Conservation (phyloP, 2,797 vertebrate genomes). For the Chromobotia macracanthus region DNA sequence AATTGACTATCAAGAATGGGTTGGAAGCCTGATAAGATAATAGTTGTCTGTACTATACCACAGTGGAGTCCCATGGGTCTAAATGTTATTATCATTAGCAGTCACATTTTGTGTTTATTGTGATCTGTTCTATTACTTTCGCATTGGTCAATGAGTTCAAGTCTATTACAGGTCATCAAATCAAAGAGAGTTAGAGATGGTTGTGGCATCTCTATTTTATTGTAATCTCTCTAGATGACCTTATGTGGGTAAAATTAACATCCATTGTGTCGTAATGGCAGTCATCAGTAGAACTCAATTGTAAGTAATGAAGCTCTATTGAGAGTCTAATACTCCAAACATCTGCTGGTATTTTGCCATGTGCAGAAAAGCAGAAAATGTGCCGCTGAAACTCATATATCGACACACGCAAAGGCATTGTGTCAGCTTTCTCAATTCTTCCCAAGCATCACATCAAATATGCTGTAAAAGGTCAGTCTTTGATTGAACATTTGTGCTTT, state of each 20-base stretch:
- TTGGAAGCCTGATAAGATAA: constrained; percentile 7
- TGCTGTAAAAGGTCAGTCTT: constrained; percentile 25
- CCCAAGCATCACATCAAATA: constrained; percentile 10
- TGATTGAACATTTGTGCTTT: constrained; percentile 31
- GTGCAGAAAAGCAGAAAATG: constrained; percentile 16
- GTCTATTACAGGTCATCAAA: constrained; percentile 25
- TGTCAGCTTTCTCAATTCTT: constrained; percentile 34
- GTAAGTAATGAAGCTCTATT: constrained; percentile 19
- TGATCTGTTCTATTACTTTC: not conserved
- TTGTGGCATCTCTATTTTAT: constrained; percentile 12
- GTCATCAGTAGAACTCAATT: constrained; percentile 10
- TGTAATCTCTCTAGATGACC: constrained; percentile 2
- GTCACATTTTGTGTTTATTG: not conserved
- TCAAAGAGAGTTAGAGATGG: constrained; percentile 1
- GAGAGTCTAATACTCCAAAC: constrained; percentile 13
- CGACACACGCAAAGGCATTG: not conserved
- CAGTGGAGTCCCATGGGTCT: not conserved
- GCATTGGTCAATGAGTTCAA: not conserved
- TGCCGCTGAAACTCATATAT: not conserved
- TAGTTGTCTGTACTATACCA: not conserved
- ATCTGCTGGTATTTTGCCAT: constrained; percentile 27
- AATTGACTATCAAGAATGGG: not conserved
- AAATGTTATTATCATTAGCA: not conserved
- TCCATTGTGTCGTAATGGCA: constrained; percentile 14
- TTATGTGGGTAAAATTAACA: constrained; percentile 8